These are phyloP conservation scores for Choreutis nemorana DNA, from an alignment of 2,888 invertebrate species.

Conservation along the genomic window DNA sequence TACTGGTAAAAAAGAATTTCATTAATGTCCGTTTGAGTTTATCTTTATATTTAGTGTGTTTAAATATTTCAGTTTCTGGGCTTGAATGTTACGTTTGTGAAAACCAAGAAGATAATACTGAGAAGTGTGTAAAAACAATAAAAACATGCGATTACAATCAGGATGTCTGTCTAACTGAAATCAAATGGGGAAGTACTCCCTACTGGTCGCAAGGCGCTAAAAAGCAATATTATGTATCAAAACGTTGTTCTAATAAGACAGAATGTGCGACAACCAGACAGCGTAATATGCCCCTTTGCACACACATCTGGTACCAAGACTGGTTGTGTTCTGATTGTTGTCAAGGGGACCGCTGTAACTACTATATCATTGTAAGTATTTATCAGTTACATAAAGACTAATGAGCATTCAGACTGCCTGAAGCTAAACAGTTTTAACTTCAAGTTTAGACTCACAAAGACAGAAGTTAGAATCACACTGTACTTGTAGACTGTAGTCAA, in stretches of 20 bases:
- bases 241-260: slow-evolving; percentile 83
- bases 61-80: slow-evolving; percentile 59
- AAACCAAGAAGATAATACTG: slow-evolving; percentile 89
- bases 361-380: slow-evolving; percentile 88
- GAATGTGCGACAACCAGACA: slow-evolving; percentile 78
- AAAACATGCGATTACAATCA: slow-evolving; percentile 89
- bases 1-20: neutral
- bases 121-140: slow-evolving; percentile 92
- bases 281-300: slow-evolving; percentile 79
- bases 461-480: no score
- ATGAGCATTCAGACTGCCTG: slow-evolving; percentile 5
- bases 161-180: slow-evolving; percentile 87
- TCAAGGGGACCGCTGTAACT: slow-evolving; percentile 94
- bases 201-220: slow-evolving; percentile 94
- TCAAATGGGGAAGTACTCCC: slow-evolving; percentile 95
- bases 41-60: neutral
- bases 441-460: slow-evolving; percentile 6
- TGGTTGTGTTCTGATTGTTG: slow-evolving; percentile 98
- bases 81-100: slow-evolving; percentile 96
- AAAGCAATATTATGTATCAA: slow-evolving; percentile 93
- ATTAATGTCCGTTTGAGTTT: neutral
- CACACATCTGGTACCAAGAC: slow-evolving; percentile 94
- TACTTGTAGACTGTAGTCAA: no score
- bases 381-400: neutral
- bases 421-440: slow-evolving; percentile 12